Evolutionary conservation across 2,797 vertebrate genomes (phyloP).

Genomic region (Limnodromus scolopaceus): DNA sequence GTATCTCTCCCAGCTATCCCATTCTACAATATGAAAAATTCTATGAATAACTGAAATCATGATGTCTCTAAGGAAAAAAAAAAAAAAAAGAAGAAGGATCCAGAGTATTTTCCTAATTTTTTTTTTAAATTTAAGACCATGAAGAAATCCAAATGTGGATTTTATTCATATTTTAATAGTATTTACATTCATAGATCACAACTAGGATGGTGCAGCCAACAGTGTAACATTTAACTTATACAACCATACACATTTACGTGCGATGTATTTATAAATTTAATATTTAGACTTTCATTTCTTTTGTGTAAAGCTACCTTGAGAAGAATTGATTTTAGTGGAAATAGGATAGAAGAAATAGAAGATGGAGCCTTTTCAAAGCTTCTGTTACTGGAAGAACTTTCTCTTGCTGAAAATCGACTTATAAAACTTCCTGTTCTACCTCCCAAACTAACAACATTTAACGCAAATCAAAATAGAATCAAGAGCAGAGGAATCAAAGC

Average conservation of each 20-base stretch:
- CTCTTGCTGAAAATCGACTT: slow-evolving; percentile 91
- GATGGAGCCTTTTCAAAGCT: slow-evolving; percentile 94
- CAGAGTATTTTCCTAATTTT: not conserved
- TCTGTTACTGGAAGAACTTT: slow-evolving; percentile 87
- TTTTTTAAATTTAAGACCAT: not conserved
- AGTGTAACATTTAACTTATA: not conserved
- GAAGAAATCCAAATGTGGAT: not conserved
- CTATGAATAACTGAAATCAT: not conserved
- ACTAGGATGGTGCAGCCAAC: not conserved
- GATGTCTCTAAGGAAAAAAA: not conserved
- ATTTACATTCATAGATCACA: not conserved
- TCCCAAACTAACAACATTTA: slow-evolving; percentile 87
- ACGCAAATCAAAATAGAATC: slow-evolving; percentile 92
- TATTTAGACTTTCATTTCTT: not conserved
- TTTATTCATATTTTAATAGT: not conserved
- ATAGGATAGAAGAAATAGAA: slow-evolving; percentile 95
- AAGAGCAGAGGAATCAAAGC: slow-evolving; percentile 94
- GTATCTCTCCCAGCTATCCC: not conserved
- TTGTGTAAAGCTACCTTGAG: slow-evolving; percentile 87
- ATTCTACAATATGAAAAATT: not conserved
- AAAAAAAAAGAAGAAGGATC: not conserved
- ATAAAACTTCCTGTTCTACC: slow-evolving; percentile 92
- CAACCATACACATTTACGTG: not conserved
- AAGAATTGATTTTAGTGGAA: slow-evolving; percentile 95
- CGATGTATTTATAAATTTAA: not conserved